A percentile compares a stretch with the other conserved stretches of the same genome.
Conservation (phyloP, 2,888 invertebrate species). For the Acrobasis suavella region DNA sequence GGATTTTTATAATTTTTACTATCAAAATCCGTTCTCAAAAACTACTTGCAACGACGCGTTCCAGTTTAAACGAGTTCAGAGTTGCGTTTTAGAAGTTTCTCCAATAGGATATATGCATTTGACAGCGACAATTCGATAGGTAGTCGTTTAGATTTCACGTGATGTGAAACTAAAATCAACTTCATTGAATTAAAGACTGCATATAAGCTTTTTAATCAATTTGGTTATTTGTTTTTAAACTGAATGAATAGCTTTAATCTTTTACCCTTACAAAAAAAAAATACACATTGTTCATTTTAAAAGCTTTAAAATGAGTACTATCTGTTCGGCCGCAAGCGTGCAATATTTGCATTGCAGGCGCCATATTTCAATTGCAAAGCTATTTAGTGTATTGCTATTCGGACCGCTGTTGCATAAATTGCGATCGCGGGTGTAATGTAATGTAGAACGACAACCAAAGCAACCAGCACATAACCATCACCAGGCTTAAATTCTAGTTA, state of each 20-base stretch:
- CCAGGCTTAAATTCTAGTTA: slow-evolving; percentile 8
- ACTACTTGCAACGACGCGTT: no score
- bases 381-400: slow-evolving; percentile 16
- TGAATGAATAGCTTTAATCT: background rate
- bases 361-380: slow-evolving; percentile 18
- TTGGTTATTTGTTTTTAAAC: background rate
- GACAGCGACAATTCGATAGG: no score
- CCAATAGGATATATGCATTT: no score
- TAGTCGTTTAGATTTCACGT: no score
- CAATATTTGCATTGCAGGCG: background rate
- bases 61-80: no score
- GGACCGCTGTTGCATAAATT: slow-evolving; percentile 5
- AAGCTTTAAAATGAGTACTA: background rate
- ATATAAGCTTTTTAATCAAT: no score
- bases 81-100: no score
- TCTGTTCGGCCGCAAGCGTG: background rate
- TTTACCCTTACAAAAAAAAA: background rate
- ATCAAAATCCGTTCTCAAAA: no score
- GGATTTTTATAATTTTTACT: no score
- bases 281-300: background rate
- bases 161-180: no score
- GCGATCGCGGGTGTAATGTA: background rate
- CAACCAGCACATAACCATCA: slow-evolving; percentile 25
- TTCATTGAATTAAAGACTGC: no score
- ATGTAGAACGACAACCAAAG: slow-evolving; percentile 31